These are phyloP conservation scores for Elachura formosa DNA, from an alignment of 2,113 vertebrate genomes.

Conservation along the genomic window DNA sequence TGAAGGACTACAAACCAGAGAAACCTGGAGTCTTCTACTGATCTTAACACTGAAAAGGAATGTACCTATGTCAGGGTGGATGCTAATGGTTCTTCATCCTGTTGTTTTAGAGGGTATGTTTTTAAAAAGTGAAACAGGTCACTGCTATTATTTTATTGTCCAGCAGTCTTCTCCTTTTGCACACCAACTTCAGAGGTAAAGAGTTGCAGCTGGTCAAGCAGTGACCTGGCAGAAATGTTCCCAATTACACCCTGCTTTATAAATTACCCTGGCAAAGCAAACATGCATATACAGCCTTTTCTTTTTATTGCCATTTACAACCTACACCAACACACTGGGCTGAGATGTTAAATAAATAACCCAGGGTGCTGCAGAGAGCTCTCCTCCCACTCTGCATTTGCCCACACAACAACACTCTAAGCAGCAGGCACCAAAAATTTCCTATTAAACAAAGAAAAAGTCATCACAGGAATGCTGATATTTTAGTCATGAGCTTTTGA, in stretches of 20 bases:
- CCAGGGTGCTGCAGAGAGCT: neutral
- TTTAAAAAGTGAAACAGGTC: neutral
- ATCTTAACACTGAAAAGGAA: neutral
- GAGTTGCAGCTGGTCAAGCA: neutral
- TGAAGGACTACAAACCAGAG: neutral
- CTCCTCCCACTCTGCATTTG: neutral
- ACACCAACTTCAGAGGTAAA: neutral
- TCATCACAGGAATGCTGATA: neutral
- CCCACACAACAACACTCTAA: neutral
- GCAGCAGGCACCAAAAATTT: neutral
- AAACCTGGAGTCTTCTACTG: neutral
- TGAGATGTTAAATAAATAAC: slow-evolving; percentile 3
- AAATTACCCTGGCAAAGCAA: neutral
- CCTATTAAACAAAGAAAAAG: neutral
- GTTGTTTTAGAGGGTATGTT: neutral
- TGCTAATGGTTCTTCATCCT: neutral
- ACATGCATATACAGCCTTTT: neutral
- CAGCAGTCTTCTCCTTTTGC: neutral
- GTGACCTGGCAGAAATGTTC: neutral
- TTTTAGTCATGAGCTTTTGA: neutral
- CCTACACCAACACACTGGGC: neutral
- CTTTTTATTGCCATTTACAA: neutral
- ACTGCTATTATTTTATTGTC: neutral
- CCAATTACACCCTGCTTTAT: neutral
- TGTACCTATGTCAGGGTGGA: accelerated